Percentiles rank a stretch among this genome's conserved stretches.
Evolutionary conservation across 2,113 vertebrate genomes (phyloP).

Genomic region (Dasyprocta punctata): DNA sequence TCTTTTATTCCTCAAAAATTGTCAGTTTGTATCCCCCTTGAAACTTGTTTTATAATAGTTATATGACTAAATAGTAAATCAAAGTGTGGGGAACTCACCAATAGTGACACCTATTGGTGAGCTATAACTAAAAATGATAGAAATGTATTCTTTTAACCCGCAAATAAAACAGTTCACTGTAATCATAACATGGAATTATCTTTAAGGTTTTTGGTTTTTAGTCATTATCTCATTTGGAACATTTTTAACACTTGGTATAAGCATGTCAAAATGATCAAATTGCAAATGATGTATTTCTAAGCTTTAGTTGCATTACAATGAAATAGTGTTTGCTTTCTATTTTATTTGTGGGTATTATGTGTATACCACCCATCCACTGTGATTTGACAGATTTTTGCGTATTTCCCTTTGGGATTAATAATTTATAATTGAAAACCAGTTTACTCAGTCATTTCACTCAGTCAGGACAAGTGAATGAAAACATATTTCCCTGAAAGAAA

Average conservation of each 20-base stretch:
- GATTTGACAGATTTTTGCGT: neutral
- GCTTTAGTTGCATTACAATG: neutral
- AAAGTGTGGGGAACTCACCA: conserved; percentile 31
- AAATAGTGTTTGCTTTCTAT: neutral
- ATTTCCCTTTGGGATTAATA: neutral
- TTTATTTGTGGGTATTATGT: neutral
- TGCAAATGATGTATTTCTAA: neutral
- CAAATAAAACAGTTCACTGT: neutral
- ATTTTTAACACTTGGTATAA: neutral
- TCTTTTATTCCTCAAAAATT: neutral
- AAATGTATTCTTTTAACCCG: neutral
- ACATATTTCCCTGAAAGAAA: neutral
- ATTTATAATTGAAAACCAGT: neutral
- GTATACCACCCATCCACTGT: neutral
- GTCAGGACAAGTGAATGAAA: neutral
- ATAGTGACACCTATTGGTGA: conserved; percentile 67
- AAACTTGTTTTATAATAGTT: neutral
- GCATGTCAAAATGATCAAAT: neutral
- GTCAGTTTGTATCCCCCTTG: neutral
- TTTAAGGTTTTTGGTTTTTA: neutral
- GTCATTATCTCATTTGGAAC: neutral
- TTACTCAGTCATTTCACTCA: neutral
- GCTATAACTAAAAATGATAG: neutral
- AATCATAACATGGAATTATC: neutral
- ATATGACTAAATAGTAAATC: conserved; percentile 66